These are phyloP conservation scores for Doris montereyensis DNA, from an alignment of 2,888 invertebrate species.

Conservation along the genomic window DNA sequence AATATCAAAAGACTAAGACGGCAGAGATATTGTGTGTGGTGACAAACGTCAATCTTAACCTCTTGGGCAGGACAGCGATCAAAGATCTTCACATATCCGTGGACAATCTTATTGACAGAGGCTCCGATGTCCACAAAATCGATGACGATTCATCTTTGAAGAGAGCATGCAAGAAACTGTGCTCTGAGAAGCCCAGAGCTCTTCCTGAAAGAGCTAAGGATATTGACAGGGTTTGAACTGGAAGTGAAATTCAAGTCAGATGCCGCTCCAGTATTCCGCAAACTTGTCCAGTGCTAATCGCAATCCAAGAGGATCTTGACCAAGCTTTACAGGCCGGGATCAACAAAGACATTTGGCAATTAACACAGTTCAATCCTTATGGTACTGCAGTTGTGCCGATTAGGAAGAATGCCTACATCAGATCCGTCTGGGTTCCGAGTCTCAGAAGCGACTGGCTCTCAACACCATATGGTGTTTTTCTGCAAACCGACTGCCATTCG, in stretches of 20 bases:
- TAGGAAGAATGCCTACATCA: slow-evolving; percentile 27
- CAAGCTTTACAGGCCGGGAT: neutral
- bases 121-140: too few relatives aligned
- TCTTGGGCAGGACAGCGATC: too few relatives aligned
- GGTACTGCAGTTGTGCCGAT: slow-evolving; percentile 8
- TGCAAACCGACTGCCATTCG: slow-evolving; percentile 40
- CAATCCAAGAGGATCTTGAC: neutral
- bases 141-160: neutral
- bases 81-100: too few relatives aligned
- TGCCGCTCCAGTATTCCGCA: neutral
- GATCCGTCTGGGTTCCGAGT: slow-evolving; percentile 40
- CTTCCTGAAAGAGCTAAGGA: neutral
- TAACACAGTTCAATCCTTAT: neutral
- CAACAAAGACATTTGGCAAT: neutral
- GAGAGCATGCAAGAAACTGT: neutral
- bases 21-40: too few relatives aligned
- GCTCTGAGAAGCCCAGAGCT: neutral
- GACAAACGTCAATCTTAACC: too few relatives aligned
- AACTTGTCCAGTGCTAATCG: neutral
- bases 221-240: neutral
- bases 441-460: slow-evolving; percentile 15
- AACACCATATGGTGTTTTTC: too few relatives aligned
- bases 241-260: neutral
- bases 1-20: too few relatives aligned
- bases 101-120: too few relatives aligned